Conservation (phyloP, 37 sponge, comb jelly and placozoan species). For the Ianthella basta region DNA sequence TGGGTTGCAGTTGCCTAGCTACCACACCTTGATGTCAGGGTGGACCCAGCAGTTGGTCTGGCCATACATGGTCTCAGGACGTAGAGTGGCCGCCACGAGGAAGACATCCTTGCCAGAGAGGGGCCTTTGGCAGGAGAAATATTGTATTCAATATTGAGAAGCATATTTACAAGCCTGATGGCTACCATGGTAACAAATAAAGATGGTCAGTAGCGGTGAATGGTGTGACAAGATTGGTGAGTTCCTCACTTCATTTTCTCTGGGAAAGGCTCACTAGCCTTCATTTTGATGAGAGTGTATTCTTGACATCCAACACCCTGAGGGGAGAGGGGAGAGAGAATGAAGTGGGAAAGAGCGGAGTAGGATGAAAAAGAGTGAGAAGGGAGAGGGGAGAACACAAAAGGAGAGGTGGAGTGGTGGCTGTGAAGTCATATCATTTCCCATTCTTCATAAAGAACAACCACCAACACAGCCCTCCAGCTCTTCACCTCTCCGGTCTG, state of each 20-base stretch:
- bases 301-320: constrained; percentile 97
- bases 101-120: constrained; percentile 77
- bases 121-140: constrained; percentile 38
- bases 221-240: not conserved
- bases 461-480: no score
- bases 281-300: constrained; percentile 98
- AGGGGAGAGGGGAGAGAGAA: not conserved
- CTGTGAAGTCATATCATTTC: no score
- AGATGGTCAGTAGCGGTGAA: not conserved
- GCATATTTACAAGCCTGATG: not conserved
- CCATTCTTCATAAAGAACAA: no score
- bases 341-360: no score
- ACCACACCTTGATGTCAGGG: constrained; percentile 79
- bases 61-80: constrained; percentile 99
- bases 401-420: no score
- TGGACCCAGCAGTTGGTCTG: constrained; percentile 99
- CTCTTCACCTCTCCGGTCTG: constrained; percentile 88
- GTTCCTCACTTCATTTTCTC: constrained; percentile 66
- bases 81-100: constrained; percentile 95
- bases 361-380: no score
- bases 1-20: not conserved
- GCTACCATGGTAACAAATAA: not conserved
- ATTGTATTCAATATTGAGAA: no score
- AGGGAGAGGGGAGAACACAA: not conserved
- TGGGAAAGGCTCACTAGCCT: constrained; percentile 78